These are phyloP conservation scores for Larimichthys polyactis DNA, from an alignment of 2,113 vertebrate genomes.

Conservation along the genomic window DNA sequence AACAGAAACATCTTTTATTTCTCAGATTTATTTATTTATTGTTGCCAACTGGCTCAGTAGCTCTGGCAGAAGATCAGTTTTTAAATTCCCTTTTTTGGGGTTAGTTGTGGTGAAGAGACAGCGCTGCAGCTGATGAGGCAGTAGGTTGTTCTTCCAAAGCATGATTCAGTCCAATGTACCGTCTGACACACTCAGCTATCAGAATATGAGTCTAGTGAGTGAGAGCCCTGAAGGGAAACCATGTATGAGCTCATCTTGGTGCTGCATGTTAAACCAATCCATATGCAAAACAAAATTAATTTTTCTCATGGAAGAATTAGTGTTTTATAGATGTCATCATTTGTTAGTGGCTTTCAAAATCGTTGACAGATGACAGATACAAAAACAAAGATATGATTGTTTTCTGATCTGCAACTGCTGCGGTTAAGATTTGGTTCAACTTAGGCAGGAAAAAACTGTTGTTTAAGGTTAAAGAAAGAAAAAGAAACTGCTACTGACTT, in stretches of 20 bases:
- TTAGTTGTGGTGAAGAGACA: conserved; percentile 6
- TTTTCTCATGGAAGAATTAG: neutral
- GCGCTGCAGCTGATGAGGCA: conserved; percentile 20
- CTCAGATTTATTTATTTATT: too few relatives aligned
- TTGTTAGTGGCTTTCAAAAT: neutral
- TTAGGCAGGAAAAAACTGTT: neutral
- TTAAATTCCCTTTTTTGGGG: neutral
- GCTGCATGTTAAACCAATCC: neutral
- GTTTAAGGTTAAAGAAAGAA: neutral
- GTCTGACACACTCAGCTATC: conserved; percentile 21
- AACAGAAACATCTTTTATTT: too few relatives aligned
- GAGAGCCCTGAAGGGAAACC: conserved; percentile 23
- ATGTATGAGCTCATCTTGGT: neutral
- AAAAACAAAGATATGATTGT: neutral
- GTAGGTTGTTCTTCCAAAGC: conserved; percentile 18
- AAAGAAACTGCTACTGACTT: neutral
- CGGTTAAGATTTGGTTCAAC: too few relatives aligned
- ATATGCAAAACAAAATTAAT: neutral
- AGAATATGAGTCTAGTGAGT: conserved; percentile 2
- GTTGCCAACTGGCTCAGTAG: too few relatives aligned
- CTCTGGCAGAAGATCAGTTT: neutral
- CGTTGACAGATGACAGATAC: neutral
- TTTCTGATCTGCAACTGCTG: neutral
- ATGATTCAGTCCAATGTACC: conserved; percentile 4
- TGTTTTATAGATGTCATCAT: neutral